Evolutionary conservation across 2,113 vertebrate genomes (phyloP).

Genomic region (Papio anubis): DNA sequence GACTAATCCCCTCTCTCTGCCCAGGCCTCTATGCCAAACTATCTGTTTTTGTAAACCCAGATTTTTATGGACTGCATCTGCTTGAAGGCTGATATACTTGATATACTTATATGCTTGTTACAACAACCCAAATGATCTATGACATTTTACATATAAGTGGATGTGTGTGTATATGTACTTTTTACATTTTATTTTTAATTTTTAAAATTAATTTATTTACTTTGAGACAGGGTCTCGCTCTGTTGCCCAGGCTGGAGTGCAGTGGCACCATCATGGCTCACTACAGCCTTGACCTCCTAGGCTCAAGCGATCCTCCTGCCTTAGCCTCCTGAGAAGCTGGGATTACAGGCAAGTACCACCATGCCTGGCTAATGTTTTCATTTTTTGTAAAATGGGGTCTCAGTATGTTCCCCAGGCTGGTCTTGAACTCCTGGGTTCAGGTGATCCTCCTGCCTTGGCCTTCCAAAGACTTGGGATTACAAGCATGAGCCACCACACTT

Average conservation of each 20-base stretch:
- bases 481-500: neutral
- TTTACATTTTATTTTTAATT: neutral
- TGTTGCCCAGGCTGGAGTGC: neutral
- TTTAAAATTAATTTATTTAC: neutral
- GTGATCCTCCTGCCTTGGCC: neutral
- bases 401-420: neutral
- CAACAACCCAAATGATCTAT: neutral
- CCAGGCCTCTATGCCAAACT: neutral
- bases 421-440: neutral
- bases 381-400: neutral
- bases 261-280: neutral
- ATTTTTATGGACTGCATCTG: neutral
- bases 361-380: neutral
- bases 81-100: neutral
- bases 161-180: neutral
- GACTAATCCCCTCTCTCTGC: neutral
- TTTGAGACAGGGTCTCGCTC: neutral
- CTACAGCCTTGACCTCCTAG: neutral
- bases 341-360: neutral
- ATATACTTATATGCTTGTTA: neutral
- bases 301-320: neutral
- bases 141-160: neutral
- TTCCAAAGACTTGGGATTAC: neutral
- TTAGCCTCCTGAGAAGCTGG: neutral
- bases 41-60: neutral